Base-by-base conservation (phyloP, 2,888 invertebrate species). In the Sarcophaga variegata region DNA sequence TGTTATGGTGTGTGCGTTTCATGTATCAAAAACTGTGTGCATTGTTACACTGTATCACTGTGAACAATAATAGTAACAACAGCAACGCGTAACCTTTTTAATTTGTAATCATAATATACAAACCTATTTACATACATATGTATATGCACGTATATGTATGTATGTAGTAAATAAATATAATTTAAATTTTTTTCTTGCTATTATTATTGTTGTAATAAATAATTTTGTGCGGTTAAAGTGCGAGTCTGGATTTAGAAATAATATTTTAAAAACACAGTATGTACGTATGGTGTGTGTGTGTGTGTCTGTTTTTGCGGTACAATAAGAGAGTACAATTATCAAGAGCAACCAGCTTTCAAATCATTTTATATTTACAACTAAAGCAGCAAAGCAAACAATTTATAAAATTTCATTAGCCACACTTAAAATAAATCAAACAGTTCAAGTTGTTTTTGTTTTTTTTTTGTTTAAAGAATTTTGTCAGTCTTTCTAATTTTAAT, bases 171-270 rank as follows among this genome's bases (percentile, higher is more conserved):
- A 66, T 66, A 67, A 67, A 66, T 71, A 37, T 12, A 72, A 14
- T 25, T 37, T 71, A 27, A 27, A 11, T n/a, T 66, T 22, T 64
- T 27, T 69, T 69, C 47, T 20, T 47, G 12, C n/a, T 25, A 27
- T 62, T 49, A 17, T 71, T 66, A 37, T 70, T 83, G 4, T 66
- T 83, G 71, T 62, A 67, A 62, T 84, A 71, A 54, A 84, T 81
- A 67, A 66, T 49, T 49, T 70, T 85, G 79, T 64, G 67, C n/a
- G 84, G 84, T 81, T 81, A 66, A 81, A 66, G 66, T 67, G 66
- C 59, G 25, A 72, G 27, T 78, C 80, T 79, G 66, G 72, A 80
- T 81, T 86, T 83, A 74, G 62, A 83, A 80, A 86, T 20, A 59
- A 63, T n/a, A 37, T 64, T 12, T 64, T 14, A 64, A n/a, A 64